Evolutionary conservation across 2,113 vertebrate genomes (phyloP).

Genomic region (Carettochelys insculpta): DNA sequence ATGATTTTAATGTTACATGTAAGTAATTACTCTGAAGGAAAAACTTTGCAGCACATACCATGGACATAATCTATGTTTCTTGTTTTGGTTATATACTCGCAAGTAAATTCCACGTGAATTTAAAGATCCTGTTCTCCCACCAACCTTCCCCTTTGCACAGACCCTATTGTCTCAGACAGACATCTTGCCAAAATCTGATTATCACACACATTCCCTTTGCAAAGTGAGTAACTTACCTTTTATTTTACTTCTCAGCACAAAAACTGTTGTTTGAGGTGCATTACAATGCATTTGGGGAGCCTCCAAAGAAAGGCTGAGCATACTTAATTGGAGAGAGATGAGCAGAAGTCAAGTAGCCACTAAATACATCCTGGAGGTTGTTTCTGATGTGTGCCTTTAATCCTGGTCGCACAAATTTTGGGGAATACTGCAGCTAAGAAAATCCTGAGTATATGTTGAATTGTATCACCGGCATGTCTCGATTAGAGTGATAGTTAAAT

Average conservation of each 20-base stretch:
- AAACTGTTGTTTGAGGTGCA: background rate
- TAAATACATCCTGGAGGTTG: background rate
- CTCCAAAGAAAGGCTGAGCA: background rate
- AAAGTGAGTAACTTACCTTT: background rate
- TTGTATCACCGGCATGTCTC: background rate
- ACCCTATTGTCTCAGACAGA: background rate
- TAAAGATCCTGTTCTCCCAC: background rate
- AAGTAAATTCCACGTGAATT: slow-evolving; percentile 5
- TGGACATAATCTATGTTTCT: background rate
- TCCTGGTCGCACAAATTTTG: background rate
- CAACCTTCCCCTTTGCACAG: background rate
- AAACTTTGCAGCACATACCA: background rate
- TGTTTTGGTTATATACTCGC: background rate
- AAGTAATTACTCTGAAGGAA: background rate
- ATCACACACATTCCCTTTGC: background rate
- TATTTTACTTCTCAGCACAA: background rate
- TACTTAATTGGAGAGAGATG: background rate
- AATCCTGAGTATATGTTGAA: background rate
- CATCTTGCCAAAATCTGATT: background rate
- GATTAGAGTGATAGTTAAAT: background rate
- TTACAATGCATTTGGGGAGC: background rate
- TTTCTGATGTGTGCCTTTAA: background rate
- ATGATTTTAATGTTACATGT: background rate
- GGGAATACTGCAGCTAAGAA: background rate
- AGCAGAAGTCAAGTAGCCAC: background rate